Evolutionary conservation across 2,797 vertebrate genomes (phyloP).

Genomic region (Paratrypauchen microcephalus): DNA sequence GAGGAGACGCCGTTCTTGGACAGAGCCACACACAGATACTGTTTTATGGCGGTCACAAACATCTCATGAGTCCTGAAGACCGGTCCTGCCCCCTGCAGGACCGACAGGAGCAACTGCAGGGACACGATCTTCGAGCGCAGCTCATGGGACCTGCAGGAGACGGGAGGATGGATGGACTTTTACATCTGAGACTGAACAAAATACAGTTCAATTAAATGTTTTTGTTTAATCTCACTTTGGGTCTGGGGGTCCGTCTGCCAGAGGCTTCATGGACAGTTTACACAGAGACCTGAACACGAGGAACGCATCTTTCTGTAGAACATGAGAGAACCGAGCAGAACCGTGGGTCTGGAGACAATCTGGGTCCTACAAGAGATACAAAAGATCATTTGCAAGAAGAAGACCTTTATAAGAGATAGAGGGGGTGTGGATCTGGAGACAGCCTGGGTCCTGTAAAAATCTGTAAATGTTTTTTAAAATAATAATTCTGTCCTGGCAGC

Average conservation of each 20-base stretch:
- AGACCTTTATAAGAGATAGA: no score
- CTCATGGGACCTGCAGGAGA: conserved; percentile 83
- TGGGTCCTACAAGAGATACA: conserved; percentile 77
- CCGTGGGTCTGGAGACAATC: conserved; percentile 81
- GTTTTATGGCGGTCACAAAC: conserved; percentile 98
- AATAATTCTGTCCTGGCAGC: no score
- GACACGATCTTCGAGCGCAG: conserved; percentile 95
- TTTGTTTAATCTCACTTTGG: conserved; percentile 82
- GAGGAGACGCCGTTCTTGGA: conserved; percentile 97
- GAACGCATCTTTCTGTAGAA: conserved; percentile 97
- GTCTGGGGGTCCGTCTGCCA: conserved; percentile 94
- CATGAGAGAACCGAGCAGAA: conserved; percentile 87
- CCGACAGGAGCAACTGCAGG: conserved; percentile 91
- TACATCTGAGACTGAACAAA: no score
- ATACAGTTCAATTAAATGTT: no score
- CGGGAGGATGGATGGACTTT: no score
- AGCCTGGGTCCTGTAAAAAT: no score
- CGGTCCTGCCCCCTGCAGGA: conserved; percentile 91
- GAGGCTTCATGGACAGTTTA: conserved; percentile 97
- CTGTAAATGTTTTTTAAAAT: no score
- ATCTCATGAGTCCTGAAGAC: conserved; percentile 96
- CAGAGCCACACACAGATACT: conserved; percentile 94
- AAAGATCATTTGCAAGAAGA: background rate
- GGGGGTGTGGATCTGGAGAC: no score
- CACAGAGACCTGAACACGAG: conserved; percentile 95